These are phyloP conservation scores for Unio pictorum DNA, from an alignment of 2,888 invertebrate species.

Conservation along the genomic window DNA sequence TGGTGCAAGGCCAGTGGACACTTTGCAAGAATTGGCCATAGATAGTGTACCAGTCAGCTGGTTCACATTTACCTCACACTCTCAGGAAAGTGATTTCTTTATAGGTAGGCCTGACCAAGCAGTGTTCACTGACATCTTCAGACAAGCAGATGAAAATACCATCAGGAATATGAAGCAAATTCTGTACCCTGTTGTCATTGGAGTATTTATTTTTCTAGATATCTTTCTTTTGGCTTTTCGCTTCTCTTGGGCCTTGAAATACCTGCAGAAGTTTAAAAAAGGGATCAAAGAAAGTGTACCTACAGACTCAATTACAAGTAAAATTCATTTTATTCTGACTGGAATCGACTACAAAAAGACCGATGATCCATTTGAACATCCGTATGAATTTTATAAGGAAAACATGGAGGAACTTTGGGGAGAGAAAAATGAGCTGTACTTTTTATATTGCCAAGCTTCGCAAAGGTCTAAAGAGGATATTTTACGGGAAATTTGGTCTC, in stretches of 20 bases:
- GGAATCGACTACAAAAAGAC: constrained; percentile 47
- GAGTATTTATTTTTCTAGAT: constrained; percentile 55
- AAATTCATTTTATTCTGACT: constrained; percentile 56
- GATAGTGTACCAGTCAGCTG: constrained; percentile 13
- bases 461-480: constrained; percentile 57
- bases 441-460: constrained; percentile 52
- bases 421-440: constrained; percentile 47
- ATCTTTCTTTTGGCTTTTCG: constrained; percentile 51
- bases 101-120: background rate
- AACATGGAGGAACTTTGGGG: constrained; percentile 49
- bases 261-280: constrained; percentile 40
- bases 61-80: constrained; percentile 20
- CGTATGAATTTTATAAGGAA: constrained; percentile 46
- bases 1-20: background rate
- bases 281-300: constrained; percentile 59
- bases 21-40: constrained; percentile 1
- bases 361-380: constrained; percentile 41
- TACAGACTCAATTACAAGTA: constrained; percentile 54
- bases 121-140: background rate
- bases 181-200: constrained; percentile 50
- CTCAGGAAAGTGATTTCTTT: background rate
- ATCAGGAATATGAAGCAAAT: constrained; percentile 29
- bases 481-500: constrained; percentile 54
- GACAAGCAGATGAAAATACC: constrained; percentile 4
- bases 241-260: constrained; percentile 52